Evolutionary conservation across 2,888 invertebrate genomes (phyloP), one percentile per base, ranked within the genome.

Genomic region (Caradrina clavipalpis): DNA sequence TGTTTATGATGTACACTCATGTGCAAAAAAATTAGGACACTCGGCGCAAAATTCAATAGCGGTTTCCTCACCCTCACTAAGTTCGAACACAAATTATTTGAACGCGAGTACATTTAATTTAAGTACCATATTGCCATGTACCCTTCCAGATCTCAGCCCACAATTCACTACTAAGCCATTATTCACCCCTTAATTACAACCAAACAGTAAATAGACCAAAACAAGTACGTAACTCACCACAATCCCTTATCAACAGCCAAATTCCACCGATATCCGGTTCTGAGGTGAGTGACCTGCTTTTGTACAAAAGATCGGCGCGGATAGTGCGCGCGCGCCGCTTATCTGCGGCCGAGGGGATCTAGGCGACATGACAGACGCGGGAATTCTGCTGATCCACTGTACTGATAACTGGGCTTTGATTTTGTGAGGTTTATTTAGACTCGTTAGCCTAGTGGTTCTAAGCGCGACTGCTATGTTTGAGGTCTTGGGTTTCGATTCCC

Each of bases 271-370:
- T 78, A 76, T 85, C 85, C 85, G 82, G 79, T 72, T 76, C 72
- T 76, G 72, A 74, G 85, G 81, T 81, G 80, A 84, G 75, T 72
- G 83, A 78, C 86, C 86, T 70, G 81, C 83, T 86, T 86, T 83
- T 73, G 74, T 81, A 84, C 78, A 69, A 81, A 77, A 86, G 85
- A 85, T 86, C 77, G 71, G 63, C 64, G 59, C 67, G 72, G 86
- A 86, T 86, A 86, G 69, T 39, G 66, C 63, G 69, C 79, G 55
- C 39, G 81, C 81, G 65, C 81, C 8, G 66, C 77, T 77, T 82
- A 81, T 81, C 81, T 69, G 63, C 64, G 78, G 64, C 65, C 75
- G 78, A 74, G 82, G 75, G 69, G 78, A 72, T 84, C 84, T 81
- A 73, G 78, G 81, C 76, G 76, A 81, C 84, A 86, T 82, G 78